Conservation (phyloP, 2,797 vertebrate genomes). For the Coreius guichenoti region DNA sequence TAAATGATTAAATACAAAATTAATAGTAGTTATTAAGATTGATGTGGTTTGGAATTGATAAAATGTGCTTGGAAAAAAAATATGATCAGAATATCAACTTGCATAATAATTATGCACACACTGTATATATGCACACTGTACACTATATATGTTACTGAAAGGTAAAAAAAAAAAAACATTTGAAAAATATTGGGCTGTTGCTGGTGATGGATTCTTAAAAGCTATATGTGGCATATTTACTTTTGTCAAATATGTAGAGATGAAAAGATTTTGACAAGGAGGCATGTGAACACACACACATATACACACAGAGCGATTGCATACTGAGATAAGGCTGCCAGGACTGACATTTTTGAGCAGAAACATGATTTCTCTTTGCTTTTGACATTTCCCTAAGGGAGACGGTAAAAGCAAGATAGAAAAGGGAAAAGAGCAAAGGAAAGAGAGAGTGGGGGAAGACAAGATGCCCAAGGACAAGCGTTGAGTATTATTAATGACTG, state of each 20-base stretch:
- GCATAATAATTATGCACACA: no score
- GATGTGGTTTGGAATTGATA: no score
- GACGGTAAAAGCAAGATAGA: slow-evolving; percentile 38
- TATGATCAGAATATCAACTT: no score
- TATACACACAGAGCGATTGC: slow-evolving; percentile 9
- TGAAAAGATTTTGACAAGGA: slow-evolving; percentile 52
- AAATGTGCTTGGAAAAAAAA: no score
- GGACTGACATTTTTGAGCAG: slow-evolving; percentile 40
- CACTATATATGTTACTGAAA: background rate
- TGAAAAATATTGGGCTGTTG: background rate
- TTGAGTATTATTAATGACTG: slow-evolving; percentile 38
- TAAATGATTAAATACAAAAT: no score
- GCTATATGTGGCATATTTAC: slow-evolving; percentile 55
- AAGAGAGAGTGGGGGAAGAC: slow-evolving; percentile 21
- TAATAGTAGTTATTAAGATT: no score
- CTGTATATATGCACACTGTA: no score
- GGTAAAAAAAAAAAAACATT: background rate
- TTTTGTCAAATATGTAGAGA: slow-evolving; percentile 56
- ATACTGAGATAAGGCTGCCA: slow-evolving; percentile 33
- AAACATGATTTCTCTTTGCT: slow-evolving; percentile 47
- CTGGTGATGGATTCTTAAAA: slow-evolving; percentile 54
- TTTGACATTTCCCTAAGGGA: slow-evolving; percentile 37
- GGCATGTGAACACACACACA: slow-evolving; percentile 40
- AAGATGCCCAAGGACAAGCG: slow-evolving; percentile 37
- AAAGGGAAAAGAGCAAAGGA: slow-evolving; percentile 27